Evolutionary conservation across 92 coral and sea anemone genomes (phyloP).

Genomic region (Zoanthus gigantus): DNA sequence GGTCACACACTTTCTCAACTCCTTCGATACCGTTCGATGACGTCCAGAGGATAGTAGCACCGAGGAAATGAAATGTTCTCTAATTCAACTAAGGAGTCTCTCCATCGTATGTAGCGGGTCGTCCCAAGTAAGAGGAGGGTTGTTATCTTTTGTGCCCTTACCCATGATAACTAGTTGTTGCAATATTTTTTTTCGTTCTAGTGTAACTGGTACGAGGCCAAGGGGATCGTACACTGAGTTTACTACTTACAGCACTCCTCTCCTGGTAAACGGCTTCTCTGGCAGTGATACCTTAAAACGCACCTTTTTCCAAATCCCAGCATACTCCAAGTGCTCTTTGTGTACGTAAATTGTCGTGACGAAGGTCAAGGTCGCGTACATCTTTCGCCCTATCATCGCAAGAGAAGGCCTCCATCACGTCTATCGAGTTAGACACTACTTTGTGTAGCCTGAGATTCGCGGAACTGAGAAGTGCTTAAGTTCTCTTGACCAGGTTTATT

Average conservation of each 20-base stretch:
- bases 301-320: slow-evolving; percentile 17
- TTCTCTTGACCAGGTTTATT: slow-evolving; percentile 49
- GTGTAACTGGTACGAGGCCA: not conserved
- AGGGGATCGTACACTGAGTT: not conserved
- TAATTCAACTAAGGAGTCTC: not conserved
- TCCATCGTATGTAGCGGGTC: slow-evolving; percentile 48
- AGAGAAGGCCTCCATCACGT: slow-evolving; percentile 61
- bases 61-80: not conserved
- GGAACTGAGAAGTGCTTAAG: slow-evolving; percentile 55
- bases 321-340: slow-evolving; percentile 42
- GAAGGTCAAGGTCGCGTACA: slow-evolving; percentile 17
- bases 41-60: not conserved
- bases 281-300: not conserved
- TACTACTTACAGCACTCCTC: not conserved
- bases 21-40: no score
- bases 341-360: slow-evolving; percentile 20
- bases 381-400: slow-evolving; percentile 43
- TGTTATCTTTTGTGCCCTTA: slow-evolving; percentile 23
- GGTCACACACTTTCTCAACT: no score
- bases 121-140: slow-evolving; percentile 55
- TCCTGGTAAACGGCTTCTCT: not conserved
- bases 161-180: slow-evolving; percentile 28
- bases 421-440: slow-evolving; percentile 53
- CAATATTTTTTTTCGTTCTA: slow-evolving; percentile 52
- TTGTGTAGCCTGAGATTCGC: slow-evolving; percentile 62